phyloP scores from a whole-genome alignment of 2,113 vertebrate genomes.

The Notothenia rossii region DNA sequence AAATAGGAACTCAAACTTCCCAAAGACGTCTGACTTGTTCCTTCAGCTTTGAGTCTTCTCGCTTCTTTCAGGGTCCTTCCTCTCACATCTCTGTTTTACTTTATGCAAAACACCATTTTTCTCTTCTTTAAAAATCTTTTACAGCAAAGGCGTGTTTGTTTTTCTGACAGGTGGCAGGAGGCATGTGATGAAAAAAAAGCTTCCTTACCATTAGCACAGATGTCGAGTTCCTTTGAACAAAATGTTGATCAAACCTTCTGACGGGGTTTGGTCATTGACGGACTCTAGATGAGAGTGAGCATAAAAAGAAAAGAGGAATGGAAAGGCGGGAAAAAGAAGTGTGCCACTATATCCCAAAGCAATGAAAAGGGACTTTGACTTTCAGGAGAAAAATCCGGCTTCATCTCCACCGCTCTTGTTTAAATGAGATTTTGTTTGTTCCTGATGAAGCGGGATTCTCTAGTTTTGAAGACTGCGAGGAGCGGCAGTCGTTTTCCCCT shows the following conservation, averaged over 20 bases:
- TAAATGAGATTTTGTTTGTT: conserved; percentile 67
- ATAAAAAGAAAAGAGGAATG: conserved; percentile 27
- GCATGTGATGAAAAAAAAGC: conserved; percentile 39
- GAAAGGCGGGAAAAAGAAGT: conserved; percentile 33
- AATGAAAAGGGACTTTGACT: conserved; percentile 64
- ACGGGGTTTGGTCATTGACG: conserved; percentile 67
- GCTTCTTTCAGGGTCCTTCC: conserved; percentile 43
- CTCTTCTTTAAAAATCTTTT: conserved; percentile 51
- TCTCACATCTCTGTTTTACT: conserved; percentile 48
- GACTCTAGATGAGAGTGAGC: conserved; percentile 61
- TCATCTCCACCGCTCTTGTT: conserved; percentile 64
- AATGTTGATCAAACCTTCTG: conserved; percentile 63
- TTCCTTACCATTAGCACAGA: conserved; percentile 65
- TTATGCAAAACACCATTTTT: conserved; percentile 45
- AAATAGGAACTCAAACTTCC: conserved; percentile 38
- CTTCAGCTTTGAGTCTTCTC: conserved; percentile 43
- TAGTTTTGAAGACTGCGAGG: conserved; percentile 72
- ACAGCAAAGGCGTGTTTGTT: conserved; percentile 66
- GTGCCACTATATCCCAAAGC: conserved; percentile 57
- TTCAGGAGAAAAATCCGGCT: conserved; percentile 66
- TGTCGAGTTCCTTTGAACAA: conserved; percentile 63
- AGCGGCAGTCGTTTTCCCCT: conserved; percentile 64
- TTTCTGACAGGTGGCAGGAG: conserved; percentile 73
- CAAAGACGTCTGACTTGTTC: conserved; percentile 39
- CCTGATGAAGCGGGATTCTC: conserved; percentile 69